Conservation (phyloP, 1,140 invertebrate genomes). For the Aricia agestis region DNA sequence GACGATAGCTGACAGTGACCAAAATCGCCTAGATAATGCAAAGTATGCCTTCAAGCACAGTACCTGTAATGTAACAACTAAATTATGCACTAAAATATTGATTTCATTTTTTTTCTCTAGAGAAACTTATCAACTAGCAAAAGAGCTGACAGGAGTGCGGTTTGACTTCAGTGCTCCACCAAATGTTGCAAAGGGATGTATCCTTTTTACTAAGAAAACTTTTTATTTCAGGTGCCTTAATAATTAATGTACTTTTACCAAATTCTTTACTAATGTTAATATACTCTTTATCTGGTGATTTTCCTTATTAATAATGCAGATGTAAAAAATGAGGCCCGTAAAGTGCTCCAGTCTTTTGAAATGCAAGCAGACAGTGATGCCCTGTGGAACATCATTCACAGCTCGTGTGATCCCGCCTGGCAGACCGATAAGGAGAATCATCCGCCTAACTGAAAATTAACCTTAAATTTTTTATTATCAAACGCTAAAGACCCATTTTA, state of each 20-base stretch:
- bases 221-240: neutral
- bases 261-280: neutral
- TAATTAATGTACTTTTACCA: too few relatives aligned
- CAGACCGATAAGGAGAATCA: conserved; percentile 42
- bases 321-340: conserved; percentile 46
- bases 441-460: conserved; percentile 21
- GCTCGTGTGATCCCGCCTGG: conserved; percentile 30
- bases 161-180: conserved; percentile 57
- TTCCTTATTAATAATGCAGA: conserved; percentile 35
- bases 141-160: conserved; percentile 58
- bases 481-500: too few relatives aligned
- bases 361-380: conserved; percentile 38
- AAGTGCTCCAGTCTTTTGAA: conserved; percentile 43
- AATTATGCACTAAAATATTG: too few relatives aligned
- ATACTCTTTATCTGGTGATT: neutral
- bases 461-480: neutral
- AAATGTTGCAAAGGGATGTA: conserved; percentile 64
- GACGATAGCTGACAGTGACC: conserved; percentile 58
- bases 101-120: conserved; percentile 39
- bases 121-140: conserved; percentile 52
- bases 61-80: conserved; percentile 10
- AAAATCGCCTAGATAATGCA: conserved; percentile 54
- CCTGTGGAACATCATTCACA: conserved; percentile 40
- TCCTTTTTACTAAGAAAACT: conserved; percentile 53
- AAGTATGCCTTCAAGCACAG: conserved; percentile 42